Percentiles rank a stretch among this genome's conserved stretches.
Conservation (phyloP, 2,797 vertebrate species). For the Pseudopleuronectes americanus region DNA sequence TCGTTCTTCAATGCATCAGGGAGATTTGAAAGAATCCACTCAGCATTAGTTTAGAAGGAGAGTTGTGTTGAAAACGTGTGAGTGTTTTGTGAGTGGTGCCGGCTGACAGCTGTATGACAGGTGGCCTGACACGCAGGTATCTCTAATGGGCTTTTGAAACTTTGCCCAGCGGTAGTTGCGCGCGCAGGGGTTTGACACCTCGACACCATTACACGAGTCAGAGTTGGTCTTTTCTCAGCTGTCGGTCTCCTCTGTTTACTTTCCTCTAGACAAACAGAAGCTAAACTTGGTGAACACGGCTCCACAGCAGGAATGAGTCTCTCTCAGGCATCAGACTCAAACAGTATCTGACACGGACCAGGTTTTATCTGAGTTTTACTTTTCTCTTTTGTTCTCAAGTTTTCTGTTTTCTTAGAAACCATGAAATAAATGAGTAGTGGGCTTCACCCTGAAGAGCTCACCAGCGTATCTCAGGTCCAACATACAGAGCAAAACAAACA, state of each 20-base stretch:
- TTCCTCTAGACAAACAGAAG: background rate
- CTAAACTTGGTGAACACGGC: constrained; percentile 2
- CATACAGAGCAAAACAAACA: too few species aligned
- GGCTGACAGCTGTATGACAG: constrained; percentile 31
- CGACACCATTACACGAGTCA: constrained; percentile 25
- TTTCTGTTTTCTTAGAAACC: too few species aligned
- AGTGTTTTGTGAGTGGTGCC: background rate
- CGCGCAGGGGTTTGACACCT: constrained; percentile 10
- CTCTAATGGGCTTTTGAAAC: constrained; percentile 39
- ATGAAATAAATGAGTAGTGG: too few species aligned
- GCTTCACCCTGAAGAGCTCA: too few species aligned
- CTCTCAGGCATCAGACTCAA: background rate
- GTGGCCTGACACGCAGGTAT: constrained; percentile 29
- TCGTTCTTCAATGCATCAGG: too few species aligned
- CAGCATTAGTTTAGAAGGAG: background rate
- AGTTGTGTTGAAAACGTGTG: background rate
- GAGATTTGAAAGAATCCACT: background rate
- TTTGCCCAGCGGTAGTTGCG: background rate
- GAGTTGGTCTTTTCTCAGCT: background rate
- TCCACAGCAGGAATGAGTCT: constrained; percentile 1
- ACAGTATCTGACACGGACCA: background rate
- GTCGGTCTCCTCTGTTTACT: constrained; percentile 15
- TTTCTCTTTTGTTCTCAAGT: too few species aligned
- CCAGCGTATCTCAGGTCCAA: too few species aligned
- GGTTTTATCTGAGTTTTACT: background rate